These are phyloP conservation scores for Gallinago stenura DNA, from an alignment of 2,797 vertebrate species.

Conservation along the genomic window DNA sequence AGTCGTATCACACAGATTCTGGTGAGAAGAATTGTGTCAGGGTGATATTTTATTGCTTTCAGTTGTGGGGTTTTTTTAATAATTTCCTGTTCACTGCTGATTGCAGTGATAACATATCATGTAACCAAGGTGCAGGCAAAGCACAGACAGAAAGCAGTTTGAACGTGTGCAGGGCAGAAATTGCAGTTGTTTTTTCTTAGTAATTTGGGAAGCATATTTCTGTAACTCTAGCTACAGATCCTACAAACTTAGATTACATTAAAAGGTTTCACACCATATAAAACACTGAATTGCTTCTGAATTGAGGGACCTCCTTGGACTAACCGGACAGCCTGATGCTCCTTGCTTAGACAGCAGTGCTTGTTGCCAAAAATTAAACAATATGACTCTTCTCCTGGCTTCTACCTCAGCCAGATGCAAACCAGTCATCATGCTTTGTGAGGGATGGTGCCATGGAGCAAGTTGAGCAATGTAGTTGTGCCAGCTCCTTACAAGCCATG, in stretches of 20 bases:
- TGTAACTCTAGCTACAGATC: background rate
- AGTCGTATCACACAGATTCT: background rate
- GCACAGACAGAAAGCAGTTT: background rate
- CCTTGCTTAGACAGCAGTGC: background rate
- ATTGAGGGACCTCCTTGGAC: background rate
- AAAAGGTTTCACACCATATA: background rate
- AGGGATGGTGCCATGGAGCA: background rate
- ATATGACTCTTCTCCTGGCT: background rate
- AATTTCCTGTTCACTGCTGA: background rate
- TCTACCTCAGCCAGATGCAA: background rate
- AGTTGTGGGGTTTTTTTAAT: background rate
- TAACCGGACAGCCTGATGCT: background rate
- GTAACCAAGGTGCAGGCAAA: background rate
- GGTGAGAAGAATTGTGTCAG: background rate
- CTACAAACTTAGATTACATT: background rate
- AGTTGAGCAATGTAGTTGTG: background rate
- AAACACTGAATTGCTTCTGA: background rate
- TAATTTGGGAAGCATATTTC: background rate
- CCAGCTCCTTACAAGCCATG: background rate
- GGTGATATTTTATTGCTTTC: background rate
- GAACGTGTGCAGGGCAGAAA: background rate
- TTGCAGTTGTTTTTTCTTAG: background rate
- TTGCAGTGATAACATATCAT: background rate
- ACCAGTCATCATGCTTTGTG: accelerated
- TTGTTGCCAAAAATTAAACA: background rate